Evolutionary conservation across 2,113 vertebrate genomes (phyloP).

Genomic region (Ahaetulla prasina): DNA sequence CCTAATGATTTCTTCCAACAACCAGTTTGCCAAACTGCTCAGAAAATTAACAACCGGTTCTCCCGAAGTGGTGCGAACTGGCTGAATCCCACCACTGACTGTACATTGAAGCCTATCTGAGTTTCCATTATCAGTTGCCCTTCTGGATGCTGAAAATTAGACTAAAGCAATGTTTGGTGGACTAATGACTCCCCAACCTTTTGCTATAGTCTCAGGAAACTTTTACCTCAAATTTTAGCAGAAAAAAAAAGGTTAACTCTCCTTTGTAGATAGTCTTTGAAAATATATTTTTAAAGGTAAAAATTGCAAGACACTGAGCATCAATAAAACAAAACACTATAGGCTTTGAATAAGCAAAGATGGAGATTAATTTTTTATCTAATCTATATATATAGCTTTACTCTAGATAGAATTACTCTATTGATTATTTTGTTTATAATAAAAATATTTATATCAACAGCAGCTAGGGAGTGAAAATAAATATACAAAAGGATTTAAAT

Average conservation of each 20-base stretch:
- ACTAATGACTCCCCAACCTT: background rate
- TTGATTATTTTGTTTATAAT: background rate
- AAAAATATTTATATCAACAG: conserved; percentile 13
- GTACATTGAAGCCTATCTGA: background rate
- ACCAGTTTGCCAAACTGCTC: too few species aligned
- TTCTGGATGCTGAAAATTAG: background rate
- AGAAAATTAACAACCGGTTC: too few species aligned
- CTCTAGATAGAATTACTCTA: background rate
- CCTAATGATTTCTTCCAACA: too few species aligned
- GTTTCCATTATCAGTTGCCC: background rate
- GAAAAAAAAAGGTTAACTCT: background rate
- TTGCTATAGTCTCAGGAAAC: background rate
- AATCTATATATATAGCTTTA: background rate
- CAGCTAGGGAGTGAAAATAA: conserved; percentile 27
- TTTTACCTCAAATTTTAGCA: background rate
- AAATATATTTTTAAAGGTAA: background rate
- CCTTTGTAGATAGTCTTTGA: background rate
- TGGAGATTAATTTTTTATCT: background rate
- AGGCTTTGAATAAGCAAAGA: background rate
- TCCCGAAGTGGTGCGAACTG: too few species aligned
- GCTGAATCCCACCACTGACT: too few species aligned
- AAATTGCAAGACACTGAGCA: background rate
- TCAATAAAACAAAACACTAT: background rate
- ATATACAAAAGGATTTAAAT: conserved; percentile 29
- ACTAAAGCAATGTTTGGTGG: background rate